A percentile compares a stretch with the other conserved stretches of the same genome.
phyloP scores from a whole-genome alignment of 2,797 vertebrate genomes.

The Nyctibius grandis region DNA sequence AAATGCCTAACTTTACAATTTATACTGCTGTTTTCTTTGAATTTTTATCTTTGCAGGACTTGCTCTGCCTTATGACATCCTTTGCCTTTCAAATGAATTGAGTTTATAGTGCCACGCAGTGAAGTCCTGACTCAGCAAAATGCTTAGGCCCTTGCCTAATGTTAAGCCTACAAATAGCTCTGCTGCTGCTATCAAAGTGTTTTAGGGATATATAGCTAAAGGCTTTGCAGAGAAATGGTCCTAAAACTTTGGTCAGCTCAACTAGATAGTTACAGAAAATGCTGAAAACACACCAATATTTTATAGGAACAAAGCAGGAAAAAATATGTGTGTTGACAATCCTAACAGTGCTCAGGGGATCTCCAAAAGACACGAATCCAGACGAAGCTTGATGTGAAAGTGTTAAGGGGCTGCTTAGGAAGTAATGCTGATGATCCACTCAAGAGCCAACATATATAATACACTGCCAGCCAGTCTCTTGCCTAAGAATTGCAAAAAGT shows the following conservation, averaged over 20 bases:
- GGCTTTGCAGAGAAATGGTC: not conserved
- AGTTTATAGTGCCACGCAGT: not conserved
- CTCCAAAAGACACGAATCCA: not conserved
- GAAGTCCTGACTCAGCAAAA: not conserved
- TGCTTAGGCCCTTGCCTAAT: not conserved
- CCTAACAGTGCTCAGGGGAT: not conserved
- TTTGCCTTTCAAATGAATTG: not conserved
- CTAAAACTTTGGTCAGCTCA: not conserved
- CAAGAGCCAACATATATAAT: not conserved
- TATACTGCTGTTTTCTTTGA: not conserved
- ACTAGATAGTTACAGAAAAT: not conserved
- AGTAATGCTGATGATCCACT: not conserved
- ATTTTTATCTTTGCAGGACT: conserved; percentile 24
- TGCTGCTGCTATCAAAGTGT: not conserved
- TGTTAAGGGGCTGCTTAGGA: not conserved
- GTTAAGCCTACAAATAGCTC: not conserved
- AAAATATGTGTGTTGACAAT: not conserved
- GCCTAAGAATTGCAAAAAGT: not conserved
- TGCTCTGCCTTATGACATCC: not conserved
- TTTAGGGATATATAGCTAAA: not conserved
- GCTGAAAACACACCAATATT: not conserved
- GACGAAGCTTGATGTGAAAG: not conserved
- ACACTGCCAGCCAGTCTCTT: not conserved
- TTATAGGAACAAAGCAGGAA: not conserved
- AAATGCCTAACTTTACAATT: not conserved